Conservation (phyloP, 1,140 invertebrate genomes). For the Trissolcus basalis region DNA sequence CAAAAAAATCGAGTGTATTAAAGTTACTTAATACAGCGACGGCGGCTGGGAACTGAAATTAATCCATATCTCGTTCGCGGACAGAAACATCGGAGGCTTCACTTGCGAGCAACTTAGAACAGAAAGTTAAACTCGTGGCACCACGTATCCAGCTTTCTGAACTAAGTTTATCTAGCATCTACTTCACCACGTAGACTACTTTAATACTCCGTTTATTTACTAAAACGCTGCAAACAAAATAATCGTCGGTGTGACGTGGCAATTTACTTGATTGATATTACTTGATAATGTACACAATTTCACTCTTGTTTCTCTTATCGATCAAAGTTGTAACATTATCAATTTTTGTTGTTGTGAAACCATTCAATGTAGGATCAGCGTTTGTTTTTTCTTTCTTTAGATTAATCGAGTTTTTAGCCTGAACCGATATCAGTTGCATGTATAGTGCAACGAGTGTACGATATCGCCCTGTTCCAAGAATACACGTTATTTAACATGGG, state of each 20-base stretch:
- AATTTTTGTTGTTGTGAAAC: no score
- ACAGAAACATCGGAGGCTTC: slow-evolving; percentile 48
- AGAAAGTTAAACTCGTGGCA: slow-evolving; percentile 55
- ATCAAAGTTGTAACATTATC: no score
- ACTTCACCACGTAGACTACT: slow-evolving; percentile 49
- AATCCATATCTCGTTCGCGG: slow-evolving; percentile 53
- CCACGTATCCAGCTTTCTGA: slow-evolving; percentile 49
- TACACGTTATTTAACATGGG: slow-evolving; percentile 41
- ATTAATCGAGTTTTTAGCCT: not conserved
- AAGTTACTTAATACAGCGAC: slow-evolving; percentile 49
- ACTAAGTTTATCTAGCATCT: slow-evolving; percentile 58
- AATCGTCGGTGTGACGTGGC: slow-evolving; percentile 55
- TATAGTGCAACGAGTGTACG: slow-evolving; percentile 24
- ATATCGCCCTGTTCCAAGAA: slow-evolving; percentile 13
- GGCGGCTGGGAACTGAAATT: slow-evolving; percentile 53
- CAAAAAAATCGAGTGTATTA: slow-evolving; percentile 24
- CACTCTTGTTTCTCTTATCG: no score
- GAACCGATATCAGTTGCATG: slow-evolving; percentile 36
- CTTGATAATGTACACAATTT: no score
- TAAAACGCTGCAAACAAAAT: slow-evolving; percentile 62
- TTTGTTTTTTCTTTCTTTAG: not conserved
- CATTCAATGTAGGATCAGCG: no score
- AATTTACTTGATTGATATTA: not conserved
- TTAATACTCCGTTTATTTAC: slow-evolving; percentile 58
- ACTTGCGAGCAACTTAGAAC: slow-evolving; percentile 43